Conservation (phyloP, 2,113 vertebrate species). For the Megaleporinus macrocephalus region DNA sequence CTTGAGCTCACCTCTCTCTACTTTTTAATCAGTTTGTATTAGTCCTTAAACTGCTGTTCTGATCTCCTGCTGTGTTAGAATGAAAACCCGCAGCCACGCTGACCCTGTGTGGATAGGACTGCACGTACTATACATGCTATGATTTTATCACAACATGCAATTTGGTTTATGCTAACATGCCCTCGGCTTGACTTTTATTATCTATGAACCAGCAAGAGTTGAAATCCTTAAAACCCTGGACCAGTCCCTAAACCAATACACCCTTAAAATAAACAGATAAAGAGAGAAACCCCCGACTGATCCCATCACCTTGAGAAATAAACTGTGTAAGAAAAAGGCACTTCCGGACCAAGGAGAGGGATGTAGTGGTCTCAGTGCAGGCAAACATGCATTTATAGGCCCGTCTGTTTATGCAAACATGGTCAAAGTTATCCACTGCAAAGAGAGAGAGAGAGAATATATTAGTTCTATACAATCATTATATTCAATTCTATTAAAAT, state of each 20-base stretch:
- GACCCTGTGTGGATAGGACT: too few species aligned
- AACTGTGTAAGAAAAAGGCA: slow-evolving; percentile 63
- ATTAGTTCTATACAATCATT: neutral
- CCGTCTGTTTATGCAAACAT: slow-evolving; percentile 75
- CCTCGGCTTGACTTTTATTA: neutral
- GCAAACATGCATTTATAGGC: neutral
- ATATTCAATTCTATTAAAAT: too few species aligned
- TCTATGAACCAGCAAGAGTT: neutral
- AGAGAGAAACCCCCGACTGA: neutral
- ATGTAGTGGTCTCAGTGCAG: slow-evolving; percentile 35
- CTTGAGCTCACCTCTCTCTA: too few species aligned
- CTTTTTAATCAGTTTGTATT: too few species aligned
- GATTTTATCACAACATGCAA: neutral
- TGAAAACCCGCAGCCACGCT: too few species aligned
- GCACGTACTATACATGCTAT: neutral
- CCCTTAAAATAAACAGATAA: slow-evolving; percentile 4
- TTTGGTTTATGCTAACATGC: neutral
- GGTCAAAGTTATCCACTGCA: slow-evolving; percentile 78
- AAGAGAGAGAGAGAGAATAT: slow-evolving; percentile 1
- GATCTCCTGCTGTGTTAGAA: too few species aligned
- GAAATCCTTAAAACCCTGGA: neutral
- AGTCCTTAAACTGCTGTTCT: too few species aligned
- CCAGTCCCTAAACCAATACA: neutral
- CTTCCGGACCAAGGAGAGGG: slow-evolving; percentile 53
- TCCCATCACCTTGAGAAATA: slow-evolving; percentile 28